phyloP scores from a whole-genome alignment of 2,888 invertebrate genomes.

The Eulithis testata region DNA sequence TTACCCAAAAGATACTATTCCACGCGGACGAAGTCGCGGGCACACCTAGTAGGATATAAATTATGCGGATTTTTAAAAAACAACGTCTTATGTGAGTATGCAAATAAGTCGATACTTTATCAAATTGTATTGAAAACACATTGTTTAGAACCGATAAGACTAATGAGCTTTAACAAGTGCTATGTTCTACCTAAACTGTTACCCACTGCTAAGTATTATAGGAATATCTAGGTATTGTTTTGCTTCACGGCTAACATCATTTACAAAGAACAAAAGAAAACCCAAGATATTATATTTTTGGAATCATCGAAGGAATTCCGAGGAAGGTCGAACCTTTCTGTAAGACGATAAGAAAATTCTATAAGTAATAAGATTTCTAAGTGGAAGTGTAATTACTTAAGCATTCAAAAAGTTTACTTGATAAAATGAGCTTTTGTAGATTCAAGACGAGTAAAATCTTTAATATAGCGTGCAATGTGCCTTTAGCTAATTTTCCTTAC shows the following conservation, averaged over 20 bases:
- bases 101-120: background rate
- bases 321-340: constrained; percentile 2
- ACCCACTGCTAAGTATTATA: background rate
- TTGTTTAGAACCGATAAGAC: background rate
- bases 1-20: too few species aligned
- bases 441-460: too few species aligned
- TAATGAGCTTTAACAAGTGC: background rate
- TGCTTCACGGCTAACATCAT: background rate
- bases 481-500: too few species aligned
- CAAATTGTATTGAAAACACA: background rate
- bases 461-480: too few species aligned
- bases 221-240: background rate
- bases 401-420: constrained; percentile 6
- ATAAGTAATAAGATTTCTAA: constrained; percentile 4
- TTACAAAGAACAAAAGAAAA: constrained; percentile 3
- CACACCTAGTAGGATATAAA: background rate
- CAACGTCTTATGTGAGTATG: background rate
- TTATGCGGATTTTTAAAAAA: background rate
- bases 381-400: constrained; percentile 16
- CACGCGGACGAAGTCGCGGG: too few species aligned
- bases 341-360: constrained; percentile 18
- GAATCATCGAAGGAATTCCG: constrained; percentile 1
- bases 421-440: constrained; percentile 5
- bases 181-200: background rate
- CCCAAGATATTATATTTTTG: constrained; percentile 5